Percentiles rank a stretch among this genome's conserved stretches.
Conservation (phyloP, 1,140 invertebrate species). For the Calephelis nemesis region DNA sequence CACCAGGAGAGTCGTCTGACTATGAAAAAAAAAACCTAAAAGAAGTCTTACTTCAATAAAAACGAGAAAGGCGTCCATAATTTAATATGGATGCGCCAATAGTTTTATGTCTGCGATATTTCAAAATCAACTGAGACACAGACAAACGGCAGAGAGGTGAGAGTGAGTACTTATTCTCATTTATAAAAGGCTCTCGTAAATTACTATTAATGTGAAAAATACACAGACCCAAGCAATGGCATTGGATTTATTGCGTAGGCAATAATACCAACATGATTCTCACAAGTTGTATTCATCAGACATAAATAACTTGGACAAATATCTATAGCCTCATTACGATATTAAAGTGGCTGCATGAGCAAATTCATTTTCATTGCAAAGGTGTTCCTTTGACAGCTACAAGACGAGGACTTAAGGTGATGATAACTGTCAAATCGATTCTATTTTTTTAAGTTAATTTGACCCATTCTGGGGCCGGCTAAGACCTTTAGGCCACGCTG, state of each 20-base stretch:
- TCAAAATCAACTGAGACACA: background rate
- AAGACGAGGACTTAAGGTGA: no score
- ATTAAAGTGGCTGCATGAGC: background rate
- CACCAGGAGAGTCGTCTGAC: no score
- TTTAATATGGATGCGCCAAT: background rate
- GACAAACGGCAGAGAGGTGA: background rate
- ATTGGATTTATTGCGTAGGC: slow-evolving; percentile 25
- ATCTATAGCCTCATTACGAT: background rate
- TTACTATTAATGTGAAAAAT: slow-evolving; percentile 35
- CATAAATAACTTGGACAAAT: slow-evolving; percentile 14
- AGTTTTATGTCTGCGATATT: slow-evolving; percentile 3
- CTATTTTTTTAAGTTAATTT: no score
- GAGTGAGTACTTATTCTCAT: background rate
- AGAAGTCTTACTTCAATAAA: no score
- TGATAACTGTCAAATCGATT: no score
- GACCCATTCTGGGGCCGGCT: no score
- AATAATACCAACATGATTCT: slow-evolving; percentile 12
- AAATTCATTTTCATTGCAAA: background rate
- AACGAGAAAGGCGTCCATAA: background rate
- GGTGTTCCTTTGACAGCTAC: no score
- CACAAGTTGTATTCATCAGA: slow-evolving; percentile 5
- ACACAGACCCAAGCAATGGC: slow-evolving; percentile 24
- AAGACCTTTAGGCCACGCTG: no score
- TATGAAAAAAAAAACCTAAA: no score
- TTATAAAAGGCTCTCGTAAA: slow-evolving; percentile 26